phyloP scores from a whole-genome alignment of 2,888 invertebrate genomes.

The Onchidella celtica region DNA sequence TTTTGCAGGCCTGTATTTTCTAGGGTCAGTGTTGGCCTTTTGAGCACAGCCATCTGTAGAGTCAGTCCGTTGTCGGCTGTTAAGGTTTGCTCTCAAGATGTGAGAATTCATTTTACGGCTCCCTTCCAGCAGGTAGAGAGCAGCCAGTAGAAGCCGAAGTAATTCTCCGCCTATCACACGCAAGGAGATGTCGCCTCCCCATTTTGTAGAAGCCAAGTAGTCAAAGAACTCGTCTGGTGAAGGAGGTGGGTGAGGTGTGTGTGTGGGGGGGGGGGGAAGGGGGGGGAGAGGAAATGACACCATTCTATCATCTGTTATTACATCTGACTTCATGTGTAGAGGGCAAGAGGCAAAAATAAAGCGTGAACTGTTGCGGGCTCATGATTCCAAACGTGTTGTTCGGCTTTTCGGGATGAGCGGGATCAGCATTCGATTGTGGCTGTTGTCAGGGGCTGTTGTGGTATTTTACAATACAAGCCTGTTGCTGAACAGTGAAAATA shows the following conservation, averaged over 20 bases:
- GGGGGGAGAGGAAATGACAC: not conserved
- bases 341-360: too few species aligned
- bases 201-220: not conserved
- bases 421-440: too few species aligned
- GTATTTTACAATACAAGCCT: too few species aligned
- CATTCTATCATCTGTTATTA: not conserved
- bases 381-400: too few species aligned
- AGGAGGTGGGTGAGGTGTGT: not conserved
- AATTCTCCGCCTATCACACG: slow-evolving; percentile 24
- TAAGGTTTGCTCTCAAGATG: slow-evolving; percentile 10
- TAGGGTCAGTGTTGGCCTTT: too few species aligned
- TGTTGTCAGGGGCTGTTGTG: too few species aligned
- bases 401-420: too few species aligned
- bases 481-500: too few species aligned
- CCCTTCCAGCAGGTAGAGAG: not conserved
- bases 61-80: not conserved
- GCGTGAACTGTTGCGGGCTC: too few species aligned
- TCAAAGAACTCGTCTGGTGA: slow-evolving; percentile 28
- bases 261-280: too few species aligned
- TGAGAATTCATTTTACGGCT: not conserved
- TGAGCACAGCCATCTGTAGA: not conserved
- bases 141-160: slow-evolving; percentile 1
- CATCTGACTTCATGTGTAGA: not conserved
- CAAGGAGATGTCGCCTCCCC: not conserved
- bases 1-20: too few species aligned